Evolutionary conservation across 92 coral and sea anemone genomes (phyloP).

Genomic region (Epizoanthus ramosus): DNA sequence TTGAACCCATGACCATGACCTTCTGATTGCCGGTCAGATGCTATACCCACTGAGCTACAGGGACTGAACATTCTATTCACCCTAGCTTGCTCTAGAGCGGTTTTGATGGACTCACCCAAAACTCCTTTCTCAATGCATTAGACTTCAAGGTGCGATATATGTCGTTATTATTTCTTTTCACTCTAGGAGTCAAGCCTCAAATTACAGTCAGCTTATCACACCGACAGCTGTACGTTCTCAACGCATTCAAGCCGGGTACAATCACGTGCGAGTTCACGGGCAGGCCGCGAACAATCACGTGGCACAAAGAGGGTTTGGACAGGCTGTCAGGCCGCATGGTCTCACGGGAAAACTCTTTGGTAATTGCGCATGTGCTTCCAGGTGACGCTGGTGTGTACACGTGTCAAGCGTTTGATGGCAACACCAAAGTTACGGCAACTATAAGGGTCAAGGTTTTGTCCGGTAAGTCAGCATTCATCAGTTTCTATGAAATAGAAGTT

Average conservation of each 20-base stretch:
- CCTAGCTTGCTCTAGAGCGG: too few relatives aligned
- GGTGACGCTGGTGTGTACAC: slow-evolving; percentile 72
- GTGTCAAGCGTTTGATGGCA: slow-evolving; percentile 73
- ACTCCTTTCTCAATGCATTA: too few relatives aligned
- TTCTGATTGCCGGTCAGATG: too few relatives aligned
- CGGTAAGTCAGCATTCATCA: slow-evolving; percentile 45
- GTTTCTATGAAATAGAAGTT: too few relatives aligned
- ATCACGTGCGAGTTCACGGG: slow-evolving; percentile 67
- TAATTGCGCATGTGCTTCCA: slow-evolving; percentile 64
- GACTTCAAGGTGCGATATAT: too few relatives aligned
- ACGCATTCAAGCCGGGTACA: slow-evolving; percentile 55
- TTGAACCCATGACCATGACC: too few relatives aligned
- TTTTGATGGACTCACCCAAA: too few relatives aligned
- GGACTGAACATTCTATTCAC: too few relatives aligned
- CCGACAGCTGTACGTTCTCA: slow-evolving; percentile 50
- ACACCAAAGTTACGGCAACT: slow-evolving; percentile 47
- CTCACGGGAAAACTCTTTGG: slow-evolving; percentile 62
- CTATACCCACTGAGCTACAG: too few relatives aligned
- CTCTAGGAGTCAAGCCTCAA: slow-evolving; percentile 1
- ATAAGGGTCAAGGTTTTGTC: slow-evolving; percentile 60
- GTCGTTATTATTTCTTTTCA: not conserved
- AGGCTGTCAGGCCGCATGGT: slow-evolving; percentile 77
- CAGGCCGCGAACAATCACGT: slow-evolving; percentile 69
- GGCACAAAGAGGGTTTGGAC: slow-evolving; percentile 71
- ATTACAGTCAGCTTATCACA: slow-evolving; percentile 66